Conservation (phyloP, 2,888 invertebrate genomes). For the Balanococcus diminutus region DNA sequence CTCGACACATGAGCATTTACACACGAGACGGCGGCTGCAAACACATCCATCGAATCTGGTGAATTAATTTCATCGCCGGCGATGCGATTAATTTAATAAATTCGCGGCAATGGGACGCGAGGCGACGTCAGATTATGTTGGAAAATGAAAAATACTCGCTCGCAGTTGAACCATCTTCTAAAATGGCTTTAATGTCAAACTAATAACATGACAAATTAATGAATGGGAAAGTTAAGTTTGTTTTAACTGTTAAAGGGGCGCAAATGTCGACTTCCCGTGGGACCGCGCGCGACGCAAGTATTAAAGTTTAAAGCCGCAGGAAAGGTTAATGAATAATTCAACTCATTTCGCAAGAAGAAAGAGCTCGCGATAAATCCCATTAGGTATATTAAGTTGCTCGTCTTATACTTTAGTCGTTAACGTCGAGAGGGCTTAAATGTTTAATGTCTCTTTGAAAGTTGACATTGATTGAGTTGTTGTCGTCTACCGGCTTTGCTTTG, state of each 20-base stretch:
- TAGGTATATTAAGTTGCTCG: slow-evolving; percentile 54
- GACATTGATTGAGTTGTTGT: slow-evolving; percentile 55
- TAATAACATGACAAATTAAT: slow-evolving; percentile 50
- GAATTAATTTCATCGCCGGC: neutral
- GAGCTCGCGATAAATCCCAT: slow-evolving; percentile 54
- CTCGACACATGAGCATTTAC: neutral
- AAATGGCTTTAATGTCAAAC: slow-evolving; percentile 45
- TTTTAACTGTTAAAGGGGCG: slow-evolving; percentile 49
- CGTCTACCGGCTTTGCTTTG: slow-evolving; percentile 39
- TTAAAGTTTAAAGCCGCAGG: slow-evolving; percentile 52
- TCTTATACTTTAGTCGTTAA: slow-evolving; percentile 54
- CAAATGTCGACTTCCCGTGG: slow-evolving; percentile 53
- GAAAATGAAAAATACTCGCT: slow-evolving; percentile 27
- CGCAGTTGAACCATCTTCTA: slow-evolving; percentile 29
- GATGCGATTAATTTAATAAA: slow-evolving; percentile 1
- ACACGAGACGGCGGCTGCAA: too few relatives aligned
- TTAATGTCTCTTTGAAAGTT: slow-evolving; percentile 54
- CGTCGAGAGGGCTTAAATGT: slow-evolving; percentile 54
- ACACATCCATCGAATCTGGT: neutral
- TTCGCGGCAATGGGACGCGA: neutral
- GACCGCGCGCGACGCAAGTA: slow-evolving; percentile 48
- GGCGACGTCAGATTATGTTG: neutral
- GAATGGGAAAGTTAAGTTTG: slow-evolving; percentile 49
- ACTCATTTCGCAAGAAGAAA: slow-evolving; percentile 52
- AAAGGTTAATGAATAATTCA: slow-evolving; percentile 54